A percentile compares a stretch with the other conserved stretches of the same genome.
These are phyloP conservation scores for Papilio xuthus DNA, from an alignment of 1,140 invertebrate species.

Conservation along the genomic window DNA sequence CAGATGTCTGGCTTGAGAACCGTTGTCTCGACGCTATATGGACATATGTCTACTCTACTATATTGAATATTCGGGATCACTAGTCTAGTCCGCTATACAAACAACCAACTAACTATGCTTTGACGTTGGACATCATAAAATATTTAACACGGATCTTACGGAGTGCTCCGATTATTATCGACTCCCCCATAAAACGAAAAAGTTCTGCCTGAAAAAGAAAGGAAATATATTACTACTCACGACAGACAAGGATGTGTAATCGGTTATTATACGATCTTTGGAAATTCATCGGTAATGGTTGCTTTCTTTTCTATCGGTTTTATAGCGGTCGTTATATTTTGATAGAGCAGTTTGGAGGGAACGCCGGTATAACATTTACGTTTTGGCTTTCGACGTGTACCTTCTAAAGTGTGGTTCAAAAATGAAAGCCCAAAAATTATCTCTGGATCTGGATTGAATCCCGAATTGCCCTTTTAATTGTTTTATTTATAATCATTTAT, in stretches of 20 bases:
- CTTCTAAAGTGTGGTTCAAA: slow-evolving; percentile 35
- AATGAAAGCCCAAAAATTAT: neutral
- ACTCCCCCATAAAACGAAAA: slow-evolving; percentile 72
- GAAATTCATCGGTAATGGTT: slow-evolving; percentile 75
- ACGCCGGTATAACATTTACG: slow-evolving; percentile 78
- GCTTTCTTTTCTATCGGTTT: slow-evolving; percentile 80
- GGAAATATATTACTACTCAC: slow-evolving; percentile 50
- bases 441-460: neutral
- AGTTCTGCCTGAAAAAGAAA: slow-evolving; percentile 60
- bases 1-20: neutral
- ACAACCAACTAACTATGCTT: slow-evolving; percentile 44
- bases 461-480: neutral
- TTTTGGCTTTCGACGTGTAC: slow-evolving; percentile 71
- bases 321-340: slow-evolving; percentile 80
- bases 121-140: slow-evolving; percentile 72
- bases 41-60: neutral
- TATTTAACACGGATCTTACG: slow-evolving; percentile 73
- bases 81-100: slow-evolving; percentile 1
- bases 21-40: neutral
- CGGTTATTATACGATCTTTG: slow-evolving; percentile 75
- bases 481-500: too few relatives aligned
- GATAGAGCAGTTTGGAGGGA: slow-evolving; percentile 75
- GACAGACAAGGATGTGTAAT: slow-evolving; percentile 57
- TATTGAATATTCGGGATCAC: too few relatives aligned
- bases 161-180: slow-evolving; percentile 75